Conservation (phyloP, 2,113 vertebrate species). For the Rallus limicola region DNA sequence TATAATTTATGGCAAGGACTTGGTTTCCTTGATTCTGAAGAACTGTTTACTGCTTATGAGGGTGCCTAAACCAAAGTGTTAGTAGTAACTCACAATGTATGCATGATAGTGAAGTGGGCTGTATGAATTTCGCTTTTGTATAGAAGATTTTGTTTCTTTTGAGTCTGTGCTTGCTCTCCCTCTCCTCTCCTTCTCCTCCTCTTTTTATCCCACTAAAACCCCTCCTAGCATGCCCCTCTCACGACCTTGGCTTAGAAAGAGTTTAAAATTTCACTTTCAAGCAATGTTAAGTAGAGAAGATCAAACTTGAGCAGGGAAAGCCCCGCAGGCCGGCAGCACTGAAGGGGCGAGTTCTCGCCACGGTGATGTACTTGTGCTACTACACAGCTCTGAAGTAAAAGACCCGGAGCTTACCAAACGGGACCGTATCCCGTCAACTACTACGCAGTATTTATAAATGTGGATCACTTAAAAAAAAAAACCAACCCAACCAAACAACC, state of each 20-base stretch:
- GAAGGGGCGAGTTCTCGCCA: not conserved
- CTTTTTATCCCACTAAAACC: not conserved
- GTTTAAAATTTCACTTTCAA: not conserved
- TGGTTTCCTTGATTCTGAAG: not conserved
- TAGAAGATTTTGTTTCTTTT: rapidly evolving
- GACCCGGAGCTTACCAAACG: rapidly evolving
- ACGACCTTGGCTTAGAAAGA: not conserved
- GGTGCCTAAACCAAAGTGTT: not conserved
- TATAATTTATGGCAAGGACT: not conserved
- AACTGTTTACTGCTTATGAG: not conserved
- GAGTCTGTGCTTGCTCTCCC: not conserved
- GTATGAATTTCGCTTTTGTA: not conserved
- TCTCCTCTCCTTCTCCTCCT: not conserved
- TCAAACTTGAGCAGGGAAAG: not conserved
- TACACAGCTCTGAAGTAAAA: not conserved
- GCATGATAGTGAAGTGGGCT: not conserved
- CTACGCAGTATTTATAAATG: rapidly evolving
- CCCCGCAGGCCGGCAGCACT: rapidly evolving
- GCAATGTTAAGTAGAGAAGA: rapidly evolving
- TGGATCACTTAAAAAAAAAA: no score
- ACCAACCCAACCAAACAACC: no score
- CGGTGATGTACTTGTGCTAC: not conserved
- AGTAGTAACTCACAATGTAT: not conserved
- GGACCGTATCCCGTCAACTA: not conserved
- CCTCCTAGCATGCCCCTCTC: not conserved